Evolutionary conservation across 2,888 invertebrate genomes (phyloP), one percentile per base, ranked within the genome.

Genomic region (Tetragonisca angustula): DNA sequence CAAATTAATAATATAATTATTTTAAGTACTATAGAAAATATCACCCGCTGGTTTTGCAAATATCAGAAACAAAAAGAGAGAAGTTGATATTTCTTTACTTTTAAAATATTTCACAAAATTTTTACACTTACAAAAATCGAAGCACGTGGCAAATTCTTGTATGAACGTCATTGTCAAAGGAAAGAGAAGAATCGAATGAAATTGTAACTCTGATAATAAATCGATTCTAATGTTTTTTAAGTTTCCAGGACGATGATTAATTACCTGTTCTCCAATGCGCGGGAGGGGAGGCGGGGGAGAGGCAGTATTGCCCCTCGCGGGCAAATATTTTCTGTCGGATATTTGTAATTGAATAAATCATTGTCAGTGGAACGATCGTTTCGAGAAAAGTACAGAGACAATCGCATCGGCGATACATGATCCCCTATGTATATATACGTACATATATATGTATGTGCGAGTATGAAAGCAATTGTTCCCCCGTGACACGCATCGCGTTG

Each of bases 261-360:
- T 71, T 82, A 70, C 36, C 36, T 32, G 36, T 54, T 52, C 52
- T 24, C 3, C 13, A 54, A 54, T 62, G 54, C 4, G 52, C n/a
- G n/a, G n/a, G 11, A 27, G 4, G 27, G 27, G 36, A 32, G 17
- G 52, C n/a, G n/a, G n/a, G 11, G 2, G 4, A 2, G 27, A 27
- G 49, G 17, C 65, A 17, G 27, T 36, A 36, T 21, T 62, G 27
- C 43, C 50, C 54, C n/a, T n/a, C 15, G 36, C 11, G 50, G 49
- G 11, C 32, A 82, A 75, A 75, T 70, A 82, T 84, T 75, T 71
- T 54, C 59, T 64, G 36, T 72, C 43, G 65, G 50, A 62, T 78
- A 82, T 84, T 82, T 84, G 75, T 24, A 68, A 62, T 62, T 78
- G 71, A 78, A 84, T 82, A 82, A 84, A 84, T 78, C 82, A 84